Base-by-base conservation (phyloP, 2,888 invertebrate genomes). In the Clistopyga incitator region DNA sequence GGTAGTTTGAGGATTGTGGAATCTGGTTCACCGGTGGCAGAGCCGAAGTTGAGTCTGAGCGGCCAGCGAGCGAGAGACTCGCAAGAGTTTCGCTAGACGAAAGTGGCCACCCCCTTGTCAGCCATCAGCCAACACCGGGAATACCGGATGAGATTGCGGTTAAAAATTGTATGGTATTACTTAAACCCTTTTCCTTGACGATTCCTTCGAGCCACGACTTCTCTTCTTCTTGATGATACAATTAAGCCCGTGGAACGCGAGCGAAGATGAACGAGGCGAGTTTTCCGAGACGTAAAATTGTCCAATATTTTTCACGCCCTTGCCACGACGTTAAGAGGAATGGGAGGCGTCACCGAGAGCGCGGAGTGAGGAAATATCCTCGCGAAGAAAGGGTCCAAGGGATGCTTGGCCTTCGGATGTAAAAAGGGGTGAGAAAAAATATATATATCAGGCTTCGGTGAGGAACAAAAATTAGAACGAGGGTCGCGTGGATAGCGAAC, bases 81-180 rank as follows among this genome's bases (percentile, higher is more conserved):
- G 6, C 29, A 47, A 61, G 81, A 71, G 59, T 82, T 80, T 84
- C 74, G 38, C 52, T 54, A 50, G 61, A 34, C 50, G 29, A 47
- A 29, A 20, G 15, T 10, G 29, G 45, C 23, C 50, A 38, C 25
- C 29, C 61, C 56, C 80, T 78, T 76, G 85, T 85, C 84, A 81
- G 78, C 81, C 79, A 78, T 85, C 84, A 81, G 78, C 81, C 79
- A 78, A 85, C 86, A 68, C 72, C 59, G 70, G 84, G 89, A 90
- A 87, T 88, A 89, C 88, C 87, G 88, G 88, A 88, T 87, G 89
- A 90, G 90, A 91, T 90, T 91, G 92, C 89, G 92, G 92, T 92
- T 92, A 93, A 93, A 93, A 93, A 93, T 93, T 90, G 91, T 88
- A 89, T 86, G 89, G 88, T 90, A 92, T 93, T 92, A 92, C 90